phyloP scores from a whole-genome alignment of 1,140 invertebrate species.

The Zaprionus gabonicus region DNA sequence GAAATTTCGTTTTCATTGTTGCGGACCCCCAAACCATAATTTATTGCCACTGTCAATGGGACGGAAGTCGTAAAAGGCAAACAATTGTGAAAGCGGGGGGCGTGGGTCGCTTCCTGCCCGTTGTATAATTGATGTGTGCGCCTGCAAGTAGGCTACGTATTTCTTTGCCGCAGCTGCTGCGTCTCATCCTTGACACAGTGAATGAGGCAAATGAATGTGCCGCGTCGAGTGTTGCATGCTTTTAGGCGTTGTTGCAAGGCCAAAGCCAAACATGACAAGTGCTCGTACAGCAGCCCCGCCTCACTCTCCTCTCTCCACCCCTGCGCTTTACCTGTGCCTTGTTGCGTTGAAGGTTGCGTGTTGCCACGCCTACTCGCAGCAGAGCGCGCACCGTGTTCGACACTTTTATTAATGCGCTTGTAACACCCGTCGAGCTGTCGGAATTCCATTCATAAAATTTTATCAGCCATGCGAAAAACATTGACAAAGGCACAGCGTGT shows the following conservation, averaged over 20 bases:
- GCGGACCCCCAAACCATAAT: constrained; percentile 59
- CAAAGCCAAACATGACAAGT: constrained; percentile 44
- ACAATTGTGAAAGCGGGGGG: constrained; percentile 50
- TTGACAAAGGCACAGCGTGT: background rate
- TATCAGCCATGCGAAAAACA: constrained; percentile 39
- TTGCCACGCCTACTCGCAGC: background rate
- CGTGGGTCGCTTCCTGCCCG: constrained; percentile 29
- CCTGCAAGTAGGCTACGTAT: constrained; percentile 30
- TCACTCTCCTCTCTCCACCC: background rate
- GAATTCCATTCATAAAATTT: constrained; percentile 76
- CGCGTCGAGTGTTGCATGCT: constrained; percentile 56
- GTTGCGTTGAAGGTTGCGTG: background rate
- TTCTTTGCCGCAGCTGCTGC: constrained; percentile 11
- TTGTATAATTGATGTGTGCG: constrained; percentile 75
- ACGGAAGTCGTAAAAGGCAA: constrained; percentile 65
- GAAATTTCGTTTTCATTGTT: constrained; percentile 57
- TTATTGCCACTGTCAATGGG: constrained; percentile 57
- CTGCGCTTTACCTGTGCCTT: background rate
- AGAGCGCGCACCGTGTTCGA: constrained; percentile 62
- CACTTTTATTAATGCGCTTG: constrained; percentile 80
- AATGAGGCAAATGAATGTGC: constrained; percentile 43
- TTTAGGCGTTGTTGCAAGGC: constrained; percentile 67
- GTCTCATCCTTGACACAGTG: constrained; percentile 72
- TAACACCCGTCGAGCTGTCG: constrained; percentile 71
- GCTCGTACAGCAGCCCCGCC: background rate